Conservation (phyloP, 2,797 vertebrate genomes). For the Crenuchus spilurus region DNA sequence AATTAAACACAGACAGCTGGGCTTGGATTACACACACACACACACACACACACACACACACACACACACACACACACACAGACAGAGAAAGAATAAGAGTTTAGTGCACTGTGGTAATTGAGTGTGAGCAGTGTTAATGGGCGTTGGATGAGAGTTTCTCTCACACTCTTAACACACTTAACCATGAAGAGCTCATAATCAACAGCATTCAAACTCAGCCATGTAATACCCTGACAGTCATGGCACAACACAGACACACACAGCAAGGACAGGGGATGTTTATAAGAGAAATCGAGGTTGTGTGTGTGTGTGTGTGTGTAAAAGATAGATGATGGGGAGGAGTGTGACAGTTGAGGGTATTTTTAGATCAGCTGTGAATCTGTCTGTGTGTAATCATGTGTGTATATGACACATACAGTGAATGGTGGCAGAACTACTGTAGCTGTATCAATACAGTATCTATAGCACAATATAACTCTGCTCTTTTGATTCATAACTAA, state of each 20-base stretch:
- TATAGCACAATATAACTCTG: background rate
- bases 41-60: constrained; percentile 1
- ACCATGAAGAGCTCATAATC: constrained; percentile 14
- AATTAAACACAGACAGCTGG: constrained; percentile 52
- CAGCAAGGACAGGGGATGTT: background rate
- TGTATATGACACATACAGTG: constrained; percentile 27
- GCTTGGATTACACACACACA: constrained; percentile 35
- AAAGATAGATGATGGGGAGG: constrained; percentile 15
- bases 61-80: background rate
- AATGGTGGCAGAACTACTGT: constrained; percentile 1
- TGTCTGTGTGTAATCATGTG: constrained; percentile 29
- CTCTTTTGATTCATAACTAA: background rate
- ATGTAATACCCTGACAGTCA: background rate
- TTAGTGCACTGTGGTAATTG: constrained; percentile 17
- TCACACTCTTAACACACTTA: constrained; percentile 26
- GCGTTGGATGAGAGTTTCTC: constrained; percentile 10
- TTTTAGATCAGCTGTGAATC: constrained; percentile 43
- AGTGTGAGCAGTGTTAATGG: constrained; percentile 29
- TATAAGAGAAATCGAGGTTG: background rate
- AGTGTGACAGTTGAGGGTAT: constrained; percentile 15
- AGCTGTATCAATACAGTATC: background rate
- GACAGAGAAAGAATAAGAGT: background rate
- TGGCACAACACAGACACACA: constrained; percentile 8
- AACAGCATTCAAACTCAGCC: constrained; percentile 13
- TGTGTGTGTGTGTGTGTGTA: constrained; percentile 20